phyloP scores from a whole-genome alignment of 2,888 invertebrate genomes.

The Ornithoptera alexandrae region DNA sequence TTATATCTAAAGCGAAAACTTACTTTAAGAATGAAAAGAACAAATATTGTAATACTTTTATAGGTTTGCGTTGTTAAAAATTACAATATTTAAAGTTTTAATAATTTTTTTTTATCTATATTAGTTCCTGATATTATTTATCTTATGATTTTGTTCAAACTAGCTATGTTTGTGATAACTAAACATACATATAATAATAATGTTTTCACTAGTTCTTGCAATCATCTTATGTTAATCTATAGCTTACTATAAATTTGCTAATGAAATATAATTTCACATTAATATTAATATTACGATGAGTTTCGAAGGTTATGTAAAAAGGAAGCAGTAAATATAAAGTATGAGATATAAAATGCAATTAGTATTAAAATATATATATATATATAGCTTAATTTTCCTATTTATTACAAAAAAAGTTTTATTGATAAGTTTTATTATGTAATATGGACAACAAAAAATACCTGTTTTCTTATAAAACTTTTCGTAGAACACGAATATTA shows the following conservation, averaged over 20 bases:
- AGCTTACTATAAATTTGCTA: too few species aligned
- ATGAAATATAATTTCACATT: too few species aligned
- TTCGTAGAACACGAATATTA: constrained; percentile 29
- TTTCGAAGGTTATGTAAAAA: too few species aligned
- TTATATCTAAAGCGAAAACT: background rate
- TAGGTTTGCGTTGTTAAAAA: background rate
- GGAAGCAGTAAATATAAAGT: too few species aligned
- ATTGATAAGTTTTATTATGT: background rate
- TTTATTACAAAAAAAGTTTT: too few species aligned
- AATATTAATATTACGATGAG: too few species aligned
- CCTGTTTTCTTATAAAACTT: background rate
- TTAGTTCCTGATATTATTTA: background rate
- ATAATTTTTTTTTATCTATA: background rate
- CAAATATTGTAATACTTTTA: background rate
- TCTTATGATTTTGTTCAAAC: background rate
- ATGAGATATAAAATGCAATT: too few species aligned
- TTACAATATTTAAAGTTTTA: background rate
- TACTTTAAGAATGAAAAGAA: background rate
- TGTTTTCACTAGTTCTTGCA: background rate
- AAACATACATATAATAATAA: background rate
- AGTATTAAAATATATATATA: too few species aligned
- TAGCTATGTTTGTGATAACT: background rate
- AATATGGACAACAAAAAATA: background rate
- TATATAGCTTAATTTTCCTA: too few species aligned
- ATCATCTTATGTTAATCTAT: background rate